Base-by-base conservation (phyloP, 2,888 invertebrate species). In the Mayetiola destructor region DNA sequence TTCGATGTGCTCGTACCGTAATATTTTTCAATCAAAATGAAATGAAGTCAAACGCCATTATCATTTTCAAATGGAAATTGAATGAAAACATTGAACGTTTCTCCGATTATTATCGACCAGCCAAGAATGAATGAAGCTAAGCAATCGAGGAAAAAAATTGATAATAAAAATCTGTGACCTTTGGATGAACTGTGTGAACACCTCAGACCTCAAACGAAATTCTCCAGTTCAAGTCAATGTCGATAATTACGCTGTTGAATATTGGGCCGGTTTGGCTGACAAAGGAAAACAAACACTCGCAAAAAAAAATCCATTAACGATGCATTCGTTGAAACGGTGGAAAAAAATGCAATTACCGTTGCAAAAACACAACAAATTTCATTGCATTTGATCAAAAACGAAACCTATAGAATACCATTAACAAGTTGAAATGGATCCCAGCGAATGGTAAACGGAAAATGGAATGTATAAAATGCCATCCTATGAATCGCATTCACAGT, bases 1-100 rank as follows among this genome's bases (percentile, higher is more conserved):
- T 48, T 48, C 48, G 27, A 48, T 48, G 16, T 48, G 27, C 2
- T 48, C 27, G 48, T n/a, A n/a, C n/a, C n/a, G 48, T 48, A n/a
- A 48, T 48, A 48, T 48, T 48, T 48, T 48, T 48, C 48, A 48
- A 48, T 48, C 48, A 48, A 48, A 48, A 48, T 23, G 16, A 48
- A 48, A 48, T 48, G 27, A 27, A n/a, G 48, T 48, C 27, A 27
- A n/a, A 48, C 27, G 48, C 48, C 48, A 48, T 48, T 48, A 48
- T 27, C 48, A 48, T 48, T 48, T 48, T 48, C 23, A 48, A 27
- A 48, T 16, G 27, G 9, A 27, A 23, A 48, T 16, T 6, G 14
- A 14, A 36, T 20, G 10, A 18, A 39, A 39, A 39, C 9, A 9
- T 12, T 37, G 18, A 18, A 36, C 5, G n/a, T n/a, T n/a, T n/a